Conservation (phyloP, 2,113 vertebrate species). For the Plotosus lineatus region DNA sequence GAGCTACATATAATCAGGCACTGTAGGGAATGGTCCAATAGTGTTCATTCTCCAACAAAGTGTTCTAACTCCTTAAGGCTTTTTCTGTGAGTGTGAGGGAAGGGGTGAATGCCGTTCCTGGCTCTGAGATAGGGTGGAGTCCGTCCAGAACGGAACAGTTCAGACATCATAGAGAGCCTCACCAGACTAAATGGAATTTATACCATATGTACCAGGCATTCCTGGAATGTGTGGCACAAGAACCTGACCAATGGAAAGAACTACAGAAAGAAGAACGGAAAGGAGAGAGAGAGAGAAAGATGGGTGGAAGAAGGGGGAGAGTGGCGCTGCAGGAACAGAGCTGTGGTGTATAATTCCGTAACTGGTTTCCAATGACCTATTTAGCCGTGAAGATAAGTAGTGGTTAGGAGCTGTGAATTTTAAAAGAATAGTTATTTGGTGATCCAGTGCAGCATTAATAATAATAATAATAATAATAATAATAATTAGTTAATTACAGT, state of each 20-base stretch:
- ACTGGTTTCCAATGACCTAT: slow-evolving; percentile 45
- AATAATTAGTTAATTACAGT: too few relatives aligned
- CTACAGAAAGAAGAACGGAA: slow-evolving; percentile 48
- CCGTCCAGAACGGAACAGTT: slow-evolving; percentile 38
- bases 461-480: too few relatives aligned
- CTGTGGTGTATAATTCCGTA: slow-evolving; percentile 48
- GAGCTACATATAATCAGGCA: neutral
- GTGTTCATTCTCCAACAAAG: neutral
- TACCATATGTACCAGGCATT: slow-evolving; percentile 96
- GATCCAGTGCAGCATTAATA: too few relatives aligned
- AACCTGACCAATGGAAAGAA: slow-evolving; percentile 75
- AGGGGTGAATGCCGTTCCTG: slow-evolving; percentile 33
- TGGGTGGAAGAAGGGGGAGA: slow-evolving; percentile 20
- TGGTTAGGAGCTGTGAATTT: neutral
- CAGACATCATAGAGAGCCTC: slow-evolving; percentile 77
- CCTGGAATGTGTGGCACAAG: slow-evolving; percentile 87
- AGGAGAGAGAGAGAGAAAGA: slow-evolving; percentile 18
- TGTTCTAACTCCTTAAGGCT: slow-evolving; percentile 18
- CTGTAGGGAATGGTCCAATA: neutral
- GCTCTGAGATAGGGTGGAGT: slow-evolving; percentile 58
- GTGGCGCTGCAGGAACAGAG: slow-evolving; percentile 44
- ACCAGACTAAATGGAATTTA: slow-evolving; percentile 89
- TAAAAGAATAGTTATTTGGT: neutral
- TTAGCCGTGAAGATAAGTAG: slow-evolving; percentile 23
- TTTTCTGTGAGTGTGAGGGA: slow-evolving; percentile 14